Base-by-base conservation (phyloP, 1,140 invertebrate genomes). In the Akabosia matsudoensis region DNA sequence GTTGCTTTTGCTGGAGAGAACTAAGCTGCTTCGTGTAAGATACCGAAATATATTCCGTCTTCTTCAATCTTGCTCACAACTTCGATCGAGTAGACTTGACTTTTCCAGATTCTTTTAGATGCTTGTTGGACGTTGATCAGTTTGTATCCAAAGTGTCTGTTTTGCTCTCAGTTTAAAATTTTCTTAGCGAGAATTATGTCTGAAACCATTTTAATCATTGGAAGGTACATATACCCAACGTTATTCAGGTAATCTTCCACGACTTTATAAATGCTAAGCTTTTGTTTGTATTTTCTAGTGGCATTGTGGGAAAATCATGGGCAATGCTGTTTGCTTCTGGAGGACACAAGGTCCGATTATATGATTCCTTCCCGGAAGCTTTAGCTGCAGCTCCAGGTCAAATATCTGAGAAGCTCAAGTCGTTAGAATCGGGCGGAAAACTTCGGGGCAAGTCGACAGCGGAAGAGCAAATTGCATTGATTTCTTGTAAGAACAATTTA, bases 251-350 rank as follows among this genome's bases (percentile, higher is more conserved):
- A 10, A 70, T 70, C 16, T 22, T 33, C 24, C 10, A 34, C 34
- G 33, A 37, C 7, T 22, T 3, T 34, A n/a, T 61, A 34, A 76
- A 24, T 10, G 30, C 0, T 28, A 30, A 73, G 16, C 24, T 34
- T 74, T 56, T n/a, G 33, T 37, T 24, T 75, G 26, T 1, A 45
- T 67, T 79, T 87, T 87, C 56, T 83, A 96, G 96, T 85, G 96
- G 96, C 2, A 85, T 97, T 26, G 97, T 98, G 79, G 96, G 96
- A 10, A 89, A 92, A 73, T 97, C 94, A 82, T 98, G 95, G 94
- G 91, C 95, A 0, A 97, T 98, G 95, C 85, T 98, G 1, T 98
- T 97, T 86, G 94, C 94, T 0, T 90, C 92, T n/a, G 93, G 91
- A 31, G 95, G 94, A 7, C 97, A 96, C 84, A 85, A 92, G 83